Evolutionary conservation across 2,888 invertebrate species (phyloP).

Genomic region (Agriotes lineatus): DNA sequence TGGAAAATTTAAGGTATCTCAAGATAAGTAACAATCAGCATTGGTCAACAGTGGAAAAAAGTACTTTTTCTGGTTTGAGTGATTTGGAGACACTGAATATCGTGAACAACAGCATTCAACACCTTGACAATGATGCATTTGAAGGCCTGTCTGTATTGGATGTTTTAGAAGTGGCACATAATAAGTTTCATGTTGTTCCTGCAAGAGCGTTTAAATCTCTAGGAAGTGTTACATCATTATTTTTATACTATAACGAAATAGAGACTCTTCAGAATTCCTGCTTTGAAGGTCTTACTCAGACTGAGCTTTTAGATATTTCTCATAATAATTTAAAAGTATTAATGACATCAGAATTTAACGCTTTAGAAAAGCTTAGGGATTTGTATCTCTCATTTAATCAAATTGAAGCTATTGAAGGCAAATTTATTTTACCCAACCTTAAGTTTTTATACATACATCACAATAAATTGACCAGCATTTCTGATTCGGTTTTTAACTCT

Average conservation of each 20-base stretch:
- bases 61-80: background rate
- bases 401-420: background rate
- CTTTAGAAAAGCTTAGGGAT: background rate
- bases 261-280: background rate
- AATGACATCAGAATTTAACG: background rate
- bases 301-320: background rate
- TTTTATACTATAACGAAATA: background rate
- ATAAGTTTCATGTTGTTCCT: background rate
- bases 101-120: background rate
- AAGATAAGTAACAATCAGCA: background rate
- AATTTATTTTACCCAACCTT: background rate
- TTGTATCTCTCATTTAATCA: background rate
- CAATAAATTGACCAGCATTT: background rate
- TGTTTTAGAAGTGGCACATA: background rate
- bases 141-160: background rate
- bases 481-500: background rate
- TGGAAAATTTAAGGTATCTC: background rate
- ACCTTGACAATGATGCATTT: background rate
- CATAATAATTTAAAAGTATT: background rate
- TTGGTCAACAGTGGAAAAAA: background rate
- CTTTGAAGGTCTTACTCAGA: background rate
- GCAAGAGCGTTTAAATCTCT: background rate
- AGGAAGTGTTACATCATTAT: background rate
- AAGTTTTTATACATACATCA: background rate
- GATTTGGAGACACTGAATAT: background rate